Percentiles rank a stretch among this genome's conserved stretches.
Evolutionary conservation across 1,140 invertebrate genomes (phyloP).

Genomic region (Piezodorus guildinii): DNA sequence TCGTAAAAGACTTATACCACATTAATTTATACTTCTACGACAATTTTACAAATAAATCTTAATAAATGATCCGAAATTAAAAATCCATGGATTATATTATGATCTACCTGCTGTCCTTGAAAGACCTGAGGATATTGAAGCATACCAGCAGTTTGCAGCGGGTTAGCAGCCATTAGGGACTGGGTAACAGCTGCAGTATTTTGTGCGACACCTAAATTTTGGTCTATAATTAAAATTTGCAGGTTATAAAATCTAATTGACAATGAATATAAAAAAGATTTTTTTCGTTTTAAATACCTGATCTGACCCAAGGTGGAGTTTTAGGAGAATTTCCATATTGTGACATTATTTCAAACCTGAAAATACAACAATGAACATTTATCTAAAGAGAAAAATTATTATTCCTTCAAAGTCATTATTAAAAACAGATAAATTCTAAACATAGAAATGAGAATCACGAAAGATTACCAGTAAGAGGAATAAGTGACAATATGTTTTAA

Average conservation of each 20-base stretch:
- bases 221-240: background rate
- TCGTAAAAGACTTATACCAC: too few species aligned
- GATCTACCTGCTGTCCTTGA: conserved; percentile 21
- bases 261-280: background rate
- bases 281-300: conserved; percentile 16
- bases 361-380: too few species aligned
- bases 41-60: background rate
- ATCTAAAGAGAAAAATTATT: too few species aligned
- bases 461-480: too few species aligned
- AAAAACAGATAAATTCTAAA: too few species aligned
- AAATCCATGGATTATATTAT: background rate
- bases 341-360: conserved; percentile 16
- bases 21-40: too few species aligned
- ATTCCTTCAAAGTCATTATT: too few species aligned
- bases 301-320: conserved; percentile 26
- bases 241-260: background rate
- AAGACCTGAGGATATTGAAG: conserved; percentile 26
- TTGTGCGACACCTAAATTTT: background rate
- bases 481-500: too few species aligned
- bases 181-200: background rate
- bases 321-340: conserved; percentile 22
- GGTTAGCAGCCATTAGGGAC: conserved; percentile 10
- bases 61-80: background rate
- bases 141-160: conserved; percentile 17
- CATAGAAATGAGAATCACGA: too few species aligned